Evolutionary conservation across 2,113 vertebrate genomes (phyloP).

Genomic region (Nymphicus hollandicus): DNA sequence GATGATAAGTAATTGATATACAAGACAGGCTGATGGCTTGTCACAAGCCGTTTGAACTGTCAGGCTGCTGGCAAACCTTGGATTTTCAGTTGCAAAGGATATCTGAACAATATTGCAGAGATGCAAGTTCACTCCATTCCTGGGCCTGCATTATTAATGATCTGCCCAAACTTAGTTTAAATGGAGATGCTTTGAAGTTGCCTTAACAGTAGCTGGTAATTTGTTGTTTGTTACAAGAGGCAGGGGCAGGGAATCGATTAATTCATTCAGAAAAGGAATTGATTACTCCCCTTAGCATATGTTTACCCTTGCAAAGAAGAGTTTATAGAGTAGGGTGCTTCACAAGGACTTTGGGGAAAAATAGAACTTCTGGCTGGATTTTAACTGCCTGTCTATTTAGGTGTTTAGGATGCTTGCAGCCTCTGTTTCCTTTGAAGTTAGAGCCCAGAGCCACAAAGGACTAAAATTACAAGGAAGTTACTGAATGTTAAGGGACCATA

Average conservation of each 20-base stretch:
- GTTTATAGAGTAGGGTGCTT: neutral
- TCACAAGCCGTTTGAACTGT: neutral
- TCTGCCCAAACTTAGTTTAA: neutral
- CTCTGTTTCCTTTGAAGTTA: neutral
- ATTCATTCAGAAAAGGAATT: constrained; percentile 40
- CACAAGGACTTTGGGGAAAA: constrained; percentile 14
- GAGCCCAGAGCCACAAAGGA: neutral
- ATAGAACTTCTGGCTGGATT: neutral
- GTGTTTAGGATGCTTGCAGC: neutral
- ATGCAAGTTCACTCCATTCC: neutral
- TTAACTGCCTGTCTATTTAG: neutral
- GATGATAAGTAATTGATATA: neutral
- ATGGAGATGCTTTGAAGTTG: neutral
- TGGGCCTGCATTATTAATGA: neutral
- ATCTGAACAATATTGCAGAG: neutral
- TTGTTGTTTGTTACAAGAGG: neutral
- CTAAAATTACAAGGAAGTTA: neutral
- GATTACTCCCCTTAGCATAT: neutral
- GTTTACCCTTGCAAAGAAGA: constrained; percentile 19
- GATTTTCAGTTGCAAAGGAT: neutral
- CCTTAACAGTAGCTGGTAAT: neutral
- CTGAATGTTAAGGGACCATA: neutral
- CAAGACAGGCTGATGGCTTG: neutral
- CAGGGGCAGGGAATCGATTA: neutral
- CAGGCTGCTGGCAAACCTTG: neutral